phyloP scores from a whole-genome alignment of 2,888 invertebrate species.

The Xestoiulus laeticollis region DNA sequence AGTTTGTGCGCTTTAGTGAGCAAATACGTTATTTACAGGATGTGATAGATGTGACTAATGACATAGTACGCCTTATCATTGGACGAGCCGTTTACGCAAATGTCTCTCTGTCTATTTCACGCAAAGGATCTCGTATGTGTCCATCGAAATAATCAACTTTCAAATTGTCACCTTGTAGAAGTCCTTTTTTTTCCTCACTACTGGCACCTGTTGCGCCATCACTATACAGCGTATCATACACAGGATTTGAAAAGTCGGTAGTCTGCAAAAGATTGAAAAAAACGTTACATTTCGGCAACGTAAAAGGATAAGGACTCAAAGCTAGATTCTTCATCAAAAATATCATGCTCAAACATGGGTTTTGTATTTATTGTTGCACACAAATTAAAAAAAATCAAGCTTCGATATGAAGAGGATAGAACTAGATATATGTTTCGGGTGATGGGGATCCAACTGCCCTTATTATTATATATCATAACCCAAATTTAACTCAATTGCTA shows the following conservation, averaged over 20 bases:
- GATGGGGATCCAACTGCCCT: background rate
- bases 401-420: background rate
- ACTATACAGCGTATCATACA: slow-evolving; percentile 83
- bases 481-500: background rate
- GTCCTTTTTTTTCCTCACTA: slow-evolving; percentile 65
- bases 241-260: slow-evolving; percentile 85
- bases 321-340: background rate
- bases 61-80: background rate
- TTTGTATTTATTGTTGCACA: background rate
- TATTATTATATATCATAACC: background rate
- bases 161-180: slow-evolving; percentile 60
- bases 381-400: background rate
- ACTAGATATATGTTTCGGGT: background rate
- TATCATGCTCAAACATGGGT: background rate
- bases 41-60: slow-evolving; percentile 34
- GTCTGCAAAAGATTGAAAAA: slow-evolving; percentile 65
- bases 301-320: background rate
- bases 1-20: slow-evolving; percentile 18
- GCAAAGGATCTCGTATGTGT: slow-evolving; percentile 48
- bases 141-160: slow-evolving; percentile 56
- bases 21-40: slow-evolving; percentile 22
- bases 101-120: slow-evolving; percentile 53
- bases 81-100: slow-evolving; percentile 52
- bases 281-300: slow-evolving; percentile 50
- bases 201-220: slow-evolving; percentile 61